Conservation (phyloP, 2,797 vertebrate genomes). For the Gymnocypris eckloni region DNA sequence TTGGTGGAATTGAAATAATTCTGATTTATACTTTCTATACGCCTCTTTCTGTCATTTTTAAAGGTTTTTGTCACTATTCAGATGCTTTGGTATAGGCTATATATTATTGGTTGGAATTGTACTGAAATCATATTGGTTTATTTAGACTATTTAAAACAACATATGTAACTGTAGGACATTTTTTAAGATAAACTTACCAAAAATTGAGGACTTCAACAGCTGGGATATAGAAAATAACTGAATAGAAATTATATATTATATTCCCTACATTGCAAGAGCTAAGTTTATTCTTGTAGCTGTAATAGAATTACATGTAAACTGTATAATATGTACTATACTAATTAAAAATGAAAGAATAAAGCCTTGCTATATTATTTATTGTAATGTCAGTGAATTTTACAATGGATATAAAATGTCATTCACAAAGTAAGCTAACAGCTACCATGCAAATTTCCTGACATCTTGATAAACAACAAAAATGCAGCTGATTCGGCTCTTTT, state of each 20-base stretch:
- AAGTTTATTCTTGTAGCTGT: neutral
- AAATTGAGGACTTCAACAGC: neutral
- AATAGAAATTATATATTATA: neutral
- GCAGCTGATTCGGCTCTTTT: slow-evolving; percentile 63
- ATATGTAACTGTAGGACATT: neutral
- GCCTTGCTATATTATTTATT: neutral
- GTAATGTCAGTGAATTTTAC: neutral
- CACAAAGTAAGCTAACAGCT: neutral
- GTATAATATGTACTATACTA: neutral
- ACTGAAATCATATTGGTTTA: neutral
- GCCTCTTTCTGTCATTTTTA: neutral
- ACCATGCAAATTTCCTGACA: neutral
- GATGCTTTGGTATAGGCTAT: neutral
- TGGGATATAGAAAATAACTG: no score
- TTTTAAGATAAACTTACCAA: neutral
- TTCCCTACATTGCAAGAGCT: neutral
- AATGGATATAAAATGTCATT: neutral
- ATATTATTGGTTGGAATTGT: neutral
- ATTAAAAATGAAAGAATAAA: neutral
- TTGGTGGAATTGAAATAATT: neutral
- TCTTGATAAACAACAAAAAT: slow-evolving; percentile 24
- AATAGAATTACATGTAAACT: neutral
- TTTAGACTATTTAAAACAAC: neutral
- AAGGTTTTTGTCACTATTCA: neutral
- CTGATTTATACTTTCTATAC: neutral